Evolutionary conservation across 2,797 vertebrate genomes (phyloP).

Genomic region (Borostomias antarcticus): DNA sequence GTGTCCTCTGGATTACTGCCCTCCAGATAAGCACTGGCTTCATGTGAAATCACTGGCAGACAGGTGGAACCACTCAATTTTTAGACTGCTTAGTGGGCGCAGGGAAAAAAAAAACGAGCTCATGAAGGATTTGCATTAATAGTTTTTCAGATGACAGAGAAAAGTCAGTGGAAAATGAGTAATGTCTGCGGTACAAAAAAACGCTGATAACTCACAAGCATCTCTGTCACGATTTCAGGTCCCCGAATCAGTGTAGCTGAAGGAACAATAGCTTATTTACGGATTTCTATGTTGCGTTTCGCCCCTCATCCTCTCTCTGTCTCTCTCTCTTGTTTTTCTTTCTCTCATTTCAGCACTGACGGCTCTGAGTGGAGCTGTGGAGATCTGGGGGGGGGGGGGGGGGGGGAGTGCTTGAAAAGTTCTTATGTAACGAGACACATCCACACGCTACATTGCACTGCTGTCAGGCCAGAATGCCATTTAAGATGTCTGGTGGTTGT

Average conservation of each 20-base stretch:
- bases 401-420: conserved; percentile 9
- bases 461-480: conserved; percentile 53
- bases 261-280: conserved; percentile 50
- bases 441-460: conserved; percentile 3
- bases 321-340: conserved; percentile 42
- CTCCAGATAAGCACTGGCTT: conserved; percentile 55
- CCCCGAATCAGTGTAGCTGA: conserved; percentile 31
- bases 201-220: conserved; percentile 46
- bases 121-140: conserved; percentile 58
- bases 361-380: conserved; percentile 49
- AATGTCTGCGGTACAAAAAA: conserved; percentile 32
- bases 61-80: conserved; percentile 65
- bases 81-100: conserved; percentile 61
- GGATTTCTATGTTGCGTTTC: not conserved
- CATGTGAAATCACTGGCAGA: conserved; percentile 50
- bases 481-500: conserved; percentile 54
- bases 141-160: conserved; percentile 47
- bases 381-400: conserved; percentile 34
- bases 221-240: conserved; percentile 29
- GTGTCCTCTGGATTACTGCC: conserved; percentile 56
- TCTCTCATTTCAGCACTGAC: conserved; percentile 55
- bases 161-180: conserved; percentile 42
- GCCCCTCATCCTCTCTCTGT: not conserved
- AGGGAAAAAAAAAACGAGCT: conserved; percentile 39
- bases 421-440: conserved; percentile 49